A percentile compares a stretch with the other conserved stretches of the same genome.
phyloP scores from a whole-genome alignment of 2,888 invertebrate species.

The Caradrina kadenii region DNA sequence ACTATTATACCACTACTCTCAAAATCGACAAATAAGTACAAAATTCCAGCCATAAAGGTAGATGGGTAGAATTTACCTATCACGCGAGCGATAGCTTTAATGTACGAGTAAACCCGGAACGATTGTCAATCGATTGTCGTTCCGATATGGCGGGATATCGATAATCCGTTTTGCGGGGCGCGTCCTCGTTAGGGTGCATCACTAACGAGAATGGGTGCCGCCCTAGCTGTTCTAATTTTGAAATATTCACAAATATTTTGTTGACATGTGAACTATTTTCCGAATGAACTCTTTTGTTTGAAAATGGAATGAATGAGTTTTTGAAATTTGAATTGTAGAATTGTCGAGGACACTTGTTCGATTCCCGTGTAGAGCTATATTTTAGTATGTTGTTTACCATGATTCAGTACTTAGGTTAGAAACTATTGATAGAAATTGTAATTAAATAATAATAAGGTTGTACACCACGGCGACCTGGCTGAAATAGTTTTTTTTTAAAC shows the following conservation, averaged over 20 bases:
- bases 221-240: constrained; percentile 64
- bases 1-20: too few relatives aligned
- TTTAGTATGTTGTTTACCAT: too few relatives aligned
- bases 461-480: too few relatives aligned
- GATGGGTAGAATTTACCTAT: constrained; percentile 55
- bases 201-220: constrained; percentile 64
- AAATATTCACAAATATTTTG: constrained; percentile 57
- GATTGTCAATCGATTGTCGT: constrained; percentile 69
- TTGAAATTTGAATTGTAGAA: background rate
- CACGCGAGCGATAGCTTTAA: constrained; percentile 59
- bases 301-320: background rate
- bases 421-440: too few relatives aligned
- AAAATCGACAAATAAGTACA: constrained; percentile 24
- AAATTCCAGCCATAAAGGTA: constrained; percentile 44
- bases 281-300: background rate
- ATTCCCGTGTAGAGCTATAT: too few relatives aligned
- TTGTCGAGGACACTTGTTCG: too few relatives aligned
- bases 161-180: constrained; percentile 67
- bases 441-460: too few relatives aligned
- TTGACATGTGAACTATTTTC: constrained; percentile 20
- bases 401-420: too few relatives aligned
- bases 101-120: constrained; percentile 52
- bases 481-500: too few relatives aligned
- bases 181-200: constrained; percentile 69
- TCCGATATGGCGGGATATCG: constrained; percentile 66